phyloP scores from a whole-genome alignment of 2,797 vertebrate genomes.

The Oreortyx pictus region DNA sequence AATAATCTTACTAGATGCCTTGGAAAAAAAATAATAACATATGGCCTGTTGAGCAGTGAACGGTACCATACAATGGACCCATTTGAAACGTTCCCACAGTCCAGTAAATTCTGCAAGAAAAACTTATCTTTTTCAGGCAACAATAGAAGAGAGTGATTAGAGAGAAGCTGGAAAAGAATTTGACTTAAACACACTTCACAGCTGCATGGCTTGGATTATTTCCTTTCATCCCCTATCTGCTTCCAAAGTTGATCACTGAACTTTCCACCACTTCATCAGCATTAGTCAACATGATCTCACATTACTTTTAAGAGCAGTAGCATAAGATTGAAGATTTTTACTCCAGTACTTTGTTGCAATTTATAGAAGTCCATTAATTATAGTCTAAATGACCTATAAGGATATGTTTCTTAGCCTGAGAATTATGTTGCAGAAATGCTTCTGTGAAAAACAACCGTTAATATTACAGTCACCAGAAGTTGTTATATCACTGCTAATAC shows the following conservation, averaged over 20 bases:
- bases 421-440: background rate
- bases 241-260: background rate
- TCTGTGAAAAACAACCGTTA: background rate
- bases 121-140: background rate
- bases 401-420: background rate
- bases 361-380: background rate
- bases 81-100: background rate
- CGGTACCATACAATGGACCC: background rate
- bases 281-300: background rate
- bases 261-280: background rate
- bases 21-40: background rate
- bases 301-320: background rate
- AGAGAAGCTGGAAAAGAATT: background rate
- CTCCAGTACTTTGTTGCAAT: background rate
- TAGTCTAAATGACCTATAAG: background rate
- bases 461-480: background rate
- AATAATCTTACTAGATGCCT: background rate
- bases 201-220: background rate
- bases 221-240: background rate
- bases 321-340: background rate
- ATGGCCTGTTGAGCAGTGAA: background rate
- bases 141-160: background rate
- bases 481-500: background rate
- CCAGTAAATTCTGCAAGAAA: background rate
- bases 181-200: background rate